These are phyloP conservation scores for Lagocephalus sceleratus DNA, from an alignment of 2,797 vertebrate species.

Conservation along the genomic window DNA sequence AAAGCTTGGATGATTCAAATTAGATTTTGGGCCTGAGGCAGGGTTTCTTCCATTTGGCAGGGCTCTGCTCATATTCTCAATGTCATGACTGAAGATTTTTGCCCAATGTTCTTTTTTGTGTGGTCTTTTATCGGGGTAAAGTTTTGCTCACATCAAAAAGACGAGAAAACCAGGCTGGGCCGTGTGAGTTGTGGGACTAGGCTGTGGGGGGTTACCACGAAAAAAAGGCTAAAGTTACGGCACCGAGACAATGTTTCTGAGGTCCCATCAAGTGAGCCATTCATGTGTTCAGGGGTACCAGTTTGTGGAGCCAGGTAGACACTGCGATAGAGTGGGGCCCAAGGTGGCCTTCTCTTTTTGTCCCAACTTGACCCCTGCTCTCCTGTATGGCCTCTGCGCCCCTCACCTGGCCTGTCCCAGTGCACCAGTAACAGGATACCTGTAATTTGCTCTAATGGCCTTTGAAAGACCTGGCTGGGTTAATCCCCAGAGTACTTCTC, in stretches of 20 bases:
- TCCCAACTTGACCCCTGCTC: slow-evolving; percentile 82
- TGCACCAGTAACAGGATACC: slow-evolving; percentile 80
- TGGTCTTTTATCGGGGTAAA: slow-evolving; percentile 33
- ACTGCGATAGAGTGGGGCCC: slow-evolving; percentile 71
- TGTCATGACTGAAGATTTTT: slow-evolving; percentile 5
- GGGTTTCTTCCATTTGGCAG: slow-evolving; percentile 3
- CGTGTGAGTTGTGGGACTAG: slow-evolving; percentile 37
- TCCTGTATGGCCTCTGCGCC: slow-evolving; percentile 77
- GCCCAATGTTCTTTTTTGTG: slow-evolving; percentile 9
- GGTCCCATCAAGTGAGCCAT: slow-evolving; percentile 78
- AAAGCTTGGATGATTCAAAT: slow-evolving; percentile 40
- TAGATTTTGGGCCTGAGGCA: slow-evolving; percentile 19
- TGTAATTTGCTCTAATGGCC: slow-evolving; percentile 86
- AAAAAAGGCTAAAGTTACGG: slow-evolving; percentile 76
- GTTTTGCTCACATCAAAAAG: slow-evolving; percentile 54
- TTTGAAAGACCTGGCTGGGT: slow-evolving; percentile 81
- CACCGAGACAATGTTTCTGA: slow-evolving; percentile 75
- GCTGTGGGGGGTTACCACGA: slow-evolving; percentile 28
- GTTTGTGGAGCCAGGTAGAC: slow-evolving; percentile 71
- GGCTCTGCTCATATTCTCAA: background rate
- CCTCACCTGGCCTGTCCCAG: slow-evolving; percentile 80
- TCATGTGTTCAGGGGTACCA: slow-evolving; percentile 67
- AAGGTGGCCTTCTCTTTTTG: slow-evolving; percentile 75
- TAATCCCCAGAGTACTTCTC: slow-evolving; percentile 81
- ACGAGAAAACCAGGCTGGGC: slow-evolving; percentile 45